phyloP scores from a whole-genome alignment of 2,113 vertebrate genomes.

The Ptilorrhoa leucosticta region DNA sequence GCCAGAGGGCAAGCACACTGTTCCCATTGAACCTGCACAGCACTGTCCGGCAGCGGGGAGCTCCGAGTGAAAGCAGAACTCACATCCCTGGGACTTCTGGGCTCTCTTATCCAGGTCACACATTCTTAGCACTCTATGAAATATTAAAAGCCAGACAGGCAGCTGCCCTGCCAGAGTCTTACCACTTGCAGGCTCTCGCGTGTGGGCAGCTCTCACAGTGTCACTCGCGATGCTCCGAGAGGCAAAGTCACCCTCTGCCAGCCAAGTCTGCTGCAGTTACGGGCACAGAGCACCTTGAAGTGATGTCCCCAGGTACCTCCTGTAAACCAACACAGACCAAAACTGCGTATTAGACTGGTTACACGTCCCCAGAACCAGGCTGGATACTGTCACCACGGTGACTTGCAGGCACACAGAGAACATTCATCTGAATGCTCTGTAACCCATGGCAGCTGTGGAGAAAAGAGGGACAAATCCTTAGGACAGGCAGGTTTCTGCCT shows the following conservation, averaged over 20 bases:
- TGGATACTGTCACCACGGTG: background rate
- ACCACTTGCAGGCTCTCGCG: background rate
- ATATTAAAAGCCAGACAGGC: background rate
- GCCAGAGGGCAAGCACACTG: background rate
- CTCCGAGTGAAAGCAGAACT: background rate
- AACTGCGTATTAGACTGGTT: background rate
- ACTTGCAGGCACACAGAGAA: background rate
- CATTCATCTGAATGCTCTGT: background rate
- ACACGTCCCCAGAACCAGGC: background rate
- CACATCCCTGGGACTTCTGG: background rate
- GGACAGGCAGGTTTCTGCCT: background rate
- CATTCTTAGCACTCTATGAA: background rate
- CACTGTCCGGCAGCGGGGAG: accelerated
- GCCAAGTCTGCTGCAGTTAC: background rate
- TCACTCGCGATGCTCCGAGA: accelerated
- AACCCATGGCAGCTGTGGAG: accelerated
- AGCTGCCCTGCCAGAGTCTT: background rate
- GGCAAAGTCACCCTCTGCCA: background rate
- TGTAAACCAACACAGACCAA: background rate
- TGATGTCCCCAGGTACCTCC: background rate
- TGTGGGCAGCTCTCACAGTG: background rate
- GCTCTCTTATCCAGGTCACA: background rate
- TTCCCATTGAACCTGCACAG: background rate
- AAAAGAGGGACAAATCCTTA: background rate
- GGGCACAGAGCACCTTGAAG: background rate